A percentile compares a stretch with the other conserved stretches of the same genome.
Evolutionary conservation across 2,113 vertebrate species (phyloP).

Genomic region (Illadopsis cleaveri): DNA sequence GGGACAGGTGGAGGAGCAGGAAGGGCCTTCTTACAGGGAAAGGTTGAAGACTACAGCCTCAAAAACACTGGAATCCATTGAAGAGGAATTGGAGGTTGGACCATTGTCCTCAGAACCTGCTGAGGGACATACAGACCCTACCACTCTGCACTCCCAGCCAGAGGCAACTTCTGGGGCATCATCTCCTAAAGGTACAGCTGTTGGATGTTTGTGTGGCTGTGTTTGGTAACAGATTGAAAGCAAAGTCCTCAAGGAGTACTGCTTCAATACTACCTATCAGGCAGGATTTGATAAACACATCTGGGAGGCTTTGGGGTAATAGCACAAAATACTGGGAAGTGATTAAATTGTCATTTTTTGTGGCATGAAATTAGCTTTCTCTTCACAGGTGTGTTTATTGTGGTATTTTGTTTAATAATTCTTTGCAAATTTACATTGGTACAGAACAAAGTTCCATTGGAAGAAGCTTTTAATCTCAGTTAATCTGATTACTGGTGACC

Average conservation of each 20-base stretch:
- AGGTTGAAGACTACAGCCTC: background rate
- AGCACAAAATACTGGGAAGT: background rate
- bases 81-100: conserved; percentile 7
- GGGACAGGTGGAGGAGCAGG: background rate
- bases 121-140: background rate
- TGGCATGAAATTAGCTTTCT: background rate
- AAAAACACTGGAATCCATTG: conserved; percentile 37
- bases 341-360: background rate
- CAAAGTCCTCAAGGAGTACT: background rate
- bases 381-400: background rate
- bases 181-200: conserved; percentile 23
- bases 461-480: background rate
- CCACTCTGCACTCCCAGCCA: background rate
- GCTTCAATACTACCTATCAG: background rate
- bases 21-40: background rate
- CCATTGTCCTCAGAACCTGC: background rate
- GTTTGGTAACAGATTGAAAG: background rate
- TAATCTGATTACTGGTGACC: background rate
- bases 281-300: background rate
- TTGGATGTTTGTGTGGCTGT: background rate
- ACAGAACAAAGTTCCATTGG: background rate
- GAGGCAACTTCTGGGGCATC: background rate
- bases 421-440: background rate
- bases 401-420: background rate
- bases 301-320: background rate